phyloP scores from a whole-genome alignment of 2,888 invertebrate genomes.

The Drosophila prolongata region DNA sequence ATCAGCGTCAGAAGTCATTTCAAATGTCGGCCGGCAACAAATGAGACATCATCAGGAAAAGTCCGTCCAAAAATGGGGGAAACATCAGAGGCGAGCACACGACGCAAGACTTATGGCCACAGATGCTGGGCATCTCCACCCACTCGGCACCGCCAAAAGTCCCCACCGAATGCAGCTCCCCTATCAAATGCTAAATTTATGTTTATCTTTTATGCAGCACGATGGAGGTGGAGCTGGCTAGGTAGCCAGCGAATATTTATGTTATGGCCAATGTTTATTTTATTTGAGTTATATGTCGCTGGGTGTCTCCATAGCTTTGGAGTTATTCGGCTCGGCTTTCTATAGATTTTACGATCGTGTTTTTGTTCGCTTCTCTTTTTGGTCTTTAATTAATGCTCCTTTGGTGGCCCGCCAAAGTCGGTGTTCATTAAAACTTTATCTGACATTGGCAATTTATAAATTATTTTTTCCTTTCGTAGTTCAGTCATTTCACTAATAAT shows the following conservation, averaged over 20 bases:
- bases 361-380: conserved; percentile 39
- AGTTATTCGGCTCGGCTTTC: conserved; percentile 29
- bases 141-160: conserved; percentile 7
- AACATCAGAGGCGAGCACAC: conserved; percentile 49
- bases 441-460: conserved; percentile 75
- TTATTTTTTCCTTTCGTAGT: conserved; percentile 44
- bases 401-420: conserved; percentile 57
- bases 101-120: conserved; percentile 77
- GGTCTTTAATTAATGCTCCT: conserved; percentile 65
- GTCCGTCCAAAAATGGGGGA: conserved; percentile 44
- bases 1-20: conserved; percentile 50
- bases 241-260: conserved; percentile 69
- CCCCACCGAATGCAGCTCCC: conserved; percentile 38
- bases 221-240: conserved; percentile 19
- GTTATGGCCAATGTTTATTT: conserved; percentile 75
- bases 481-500: conserved; percentile 58
- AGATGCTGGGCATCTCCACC: conserved; percentile 63
- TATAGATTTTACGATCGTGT: conserved; percentile 50
- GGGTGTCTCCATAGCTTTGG: conserved; percentile 45
- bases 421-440: conserved; percentile 62
- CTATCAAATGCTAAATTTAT: conserved; percentile 66
- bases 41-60: conserved; percentile 68
- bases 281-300: conserved; percentile 72
- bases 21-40: conserved; percentile 60
- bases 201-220: conserved; percentile 54